Evolutionary conservation across 1,140 invertebrate species (phyloP), one percentile per base, ranked within the genome.

Genomic region (Bombus cullumanus): DNA sequence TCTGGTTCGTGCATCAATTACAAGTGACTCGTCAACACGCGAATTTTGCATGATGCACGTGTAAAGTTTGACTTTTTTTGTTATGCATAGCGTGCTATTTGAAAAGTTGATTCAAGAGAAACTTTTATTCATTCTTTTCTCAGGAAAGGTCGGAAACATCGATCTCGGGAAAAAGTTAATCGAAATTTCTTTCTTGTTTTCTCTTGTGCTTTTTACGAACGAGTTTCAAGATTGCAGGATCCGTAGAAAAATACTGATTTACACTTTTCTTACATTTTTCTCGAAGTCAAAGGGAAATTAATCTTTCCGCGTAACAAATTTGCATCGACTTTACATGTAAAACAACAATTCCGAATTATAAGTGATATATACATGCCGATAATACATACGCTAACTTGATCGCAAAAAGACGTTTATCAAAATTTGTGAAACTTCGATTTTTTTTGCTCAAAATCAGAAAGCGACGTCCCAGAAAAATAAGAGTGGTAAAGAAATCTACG

Each of bases 401-500:
- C 0, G 10, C 9, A 28, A 28, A 12, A 28, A 59, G 28, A 28
- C 12, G 10, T 28, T 59, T 12, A 22, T 28, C 9, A n/a, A 62
- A n/a, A n/a, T 13, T n/a, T 28, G 28, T n/a, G n/a, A 62, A 62
- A 62, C 4, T n/a, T 12, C 28, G 28, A n/a, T 28, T 12, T 59
- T 3, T 9, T 28, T 25, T 28, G 59, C 1, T 22, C 28, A 62
- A 28, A 62, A n/a, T 62, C 5, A n/a, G 28, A 3, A n/a, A n/a
- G 28, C 59, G 12, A 12, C 59, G 28, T 12, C 28, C 31, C 1
- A 10, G 9, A 8, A 43, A 41, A n/a, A 5, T 13, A 6, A 72
- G 39, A 3, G 4, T 4, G 8, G 0, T 2, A 39, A 5, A 15
- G 25, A n/a, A 28, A 25, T 1, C 5, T 6, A 0, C 25, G 10